Conservation (phyloP, 2,113 vertebrate species). For the Ifrita kowaldi region DNA sequence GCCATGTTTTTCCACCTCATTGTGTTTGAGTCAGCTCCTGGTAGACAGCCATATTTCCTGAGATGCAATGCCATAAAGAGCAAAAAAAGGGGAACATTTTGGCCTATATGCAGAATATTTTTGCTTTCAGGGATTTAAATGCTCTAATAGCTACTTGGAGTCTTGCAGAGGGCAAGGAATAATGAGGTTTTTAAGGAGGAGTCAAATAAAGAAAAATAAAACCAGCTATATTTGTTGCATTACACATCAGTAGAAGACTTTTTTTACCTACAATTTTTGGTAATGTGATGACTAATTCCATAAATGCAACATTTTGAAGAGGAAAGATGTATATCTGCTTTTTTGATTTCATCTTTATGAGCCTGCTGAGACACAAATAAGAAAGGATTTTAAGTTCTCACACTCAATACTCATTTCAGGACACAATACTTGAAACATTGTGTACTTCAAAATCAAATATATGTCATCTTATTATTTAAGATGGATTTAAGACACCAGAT, state of each 20-base stretch:
- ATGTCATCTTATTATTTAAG: not conserved
- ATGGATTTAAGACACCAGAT: not conserved
- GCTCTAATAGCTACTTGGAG: not conserved
- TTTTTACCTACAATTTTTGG: not conserved
- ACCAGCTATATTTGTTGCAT: not conserved
- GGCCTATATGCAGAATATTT: not conserved
- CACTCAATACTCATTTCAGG: not conserved
- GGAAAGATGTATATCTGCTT: not conserved
- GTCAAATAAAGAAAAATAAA: not conserved
- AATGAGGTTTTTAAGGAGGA: not conserved
- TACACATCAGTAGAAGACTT: not conserved
- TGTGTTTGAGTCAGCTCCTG: conserved; percentile 40
- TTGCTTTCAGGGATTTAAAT: conserved; percentile 23
- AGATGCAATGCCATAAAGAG: not conserved
- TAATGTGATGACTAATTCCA: not conserved
- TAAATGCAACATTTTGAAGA: not conserved
- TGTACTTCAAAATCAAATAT: not conserved
- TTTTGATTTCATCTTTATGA: not conserved
- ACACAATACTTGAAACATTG: not conserved
- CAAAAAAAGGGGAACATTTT: not conserved
- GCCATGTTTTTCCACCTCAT: conserved; percentile 59
- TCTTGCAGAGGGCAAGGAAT: not conserved
- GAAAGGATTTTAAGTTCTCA: not conserved
- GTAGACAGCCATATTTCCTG: conserved; percentile 40
- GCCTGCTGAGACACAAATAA: not conserved